phyloP scores from a whole-genome alignment of 2,888 invertebrate genomes.

The Ptilodon capucinus region DNA sequence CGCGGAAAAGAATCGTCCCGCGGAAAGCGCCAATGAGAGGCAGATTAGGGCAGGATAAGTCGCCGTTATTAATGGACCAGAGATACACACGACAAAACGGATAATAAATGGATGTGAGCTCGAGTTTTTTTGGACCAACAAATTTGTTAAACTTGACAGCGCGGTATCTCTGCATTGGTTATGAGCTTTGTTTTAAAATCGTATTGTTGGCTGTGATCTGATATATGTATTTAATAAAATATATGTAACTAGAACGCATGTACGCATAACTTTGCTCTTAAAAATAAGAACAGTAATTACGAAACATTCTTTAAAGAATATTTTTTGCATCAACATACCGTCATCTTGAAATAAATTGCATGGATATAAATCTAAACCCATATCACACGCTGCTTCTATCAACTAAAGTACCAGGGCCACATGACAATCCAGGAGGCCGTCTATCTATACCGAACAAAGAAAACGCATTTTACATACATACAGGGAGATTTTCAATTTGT shows the following conservation, averaged over 20 bases:
- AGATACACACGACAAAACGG: constrained; percentile 72
- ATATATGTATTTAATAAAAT: neutral
- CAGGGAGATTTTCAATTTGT: constrained; percentile 43
- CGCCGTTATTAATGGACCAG: constrained; percentile 78
- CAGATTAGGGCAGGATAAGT: constrained; percentile 78
- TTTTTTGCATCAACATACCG: too few relatives aligned
- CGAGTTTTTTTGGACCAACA: constrained; percentile 41
- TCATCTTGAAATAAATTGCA: neutral
- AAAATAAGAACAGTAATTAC: too few relatives aligned
- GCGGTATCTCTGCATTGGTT: constrained; percentile 2
- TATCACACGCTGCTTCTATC: neutral
- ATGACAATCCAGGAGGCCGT: constrained; percentile 3
- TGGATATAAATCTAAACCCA: neutral
- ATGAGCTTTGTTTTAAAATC: neutral
- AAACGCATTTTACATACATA: constrained; percentile 31
- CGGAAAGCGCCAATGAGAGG: constrained; percentile 79
- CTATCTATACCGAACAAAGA: constrained; percentile 18
- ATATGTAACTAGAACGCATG: too few relatives aligned
- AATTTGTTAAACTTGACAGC: constrained; percentile 37
- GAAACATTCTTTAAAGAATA: too few relatives aligned
- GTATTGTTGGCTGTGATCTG: neutral
- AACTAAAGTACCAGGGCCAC: constrained; percentile 4
- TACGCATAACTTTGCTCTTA: too few relatives aligned
- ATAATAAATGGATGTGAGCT: constrained; percentile 67
- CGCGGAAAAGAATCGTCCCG: constrained; percentile 75